Percentiles rank a stretch among this genome's conserved stretches.
These are phyloP conservation scores for Cossypha heuglini DNA, from an alignment of 2,797 vertebrate species.

Conservation along the genomic window DNA sequence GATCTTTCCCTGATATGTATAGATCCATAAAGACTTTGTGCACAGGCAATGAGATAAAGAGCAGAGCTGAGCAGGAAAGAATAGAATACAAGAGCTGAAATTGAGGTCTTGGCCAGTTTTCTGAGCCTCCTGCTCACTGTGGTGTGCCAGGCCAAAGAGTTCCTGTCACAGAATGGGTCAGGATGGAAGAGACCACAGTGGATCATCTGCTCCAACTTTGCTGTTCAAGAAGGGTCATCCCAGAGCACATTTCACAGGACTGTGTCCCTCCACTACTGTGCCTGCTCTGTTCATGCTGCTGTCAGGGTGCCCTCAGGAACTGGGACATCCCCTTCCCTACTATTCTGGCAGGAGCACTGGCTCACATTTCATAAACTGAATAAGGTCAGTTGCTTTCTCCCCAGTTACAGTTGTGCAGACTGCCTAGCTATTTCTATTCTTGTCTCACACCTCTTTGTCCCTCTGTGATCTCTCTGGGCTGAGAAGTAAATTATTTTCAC, in stretches of 20 bases:
- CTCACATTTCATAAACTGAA: not conserved
- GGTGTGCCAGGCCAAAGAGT: not conserved
- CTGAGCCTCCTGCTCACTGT: not conserved
- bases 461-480: not conserved
- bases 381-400: not conserved
- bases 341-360: not conserved
- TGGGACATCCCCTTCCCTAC: rapidly evolving
- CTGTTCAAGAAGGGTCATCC: not conserved
- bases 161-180: not conserved
- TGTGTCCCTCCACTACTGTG: not conserved
- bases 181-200: rapidly evolving
- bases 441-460: not conserved
- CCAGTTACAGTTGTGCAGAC: not conserved
- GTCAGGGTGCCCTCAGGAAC: not conserved
- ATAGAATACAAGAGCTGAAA: not conserved
- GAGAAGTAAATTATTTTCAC: not conserved
- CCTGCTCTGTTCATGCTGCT: not conserved
- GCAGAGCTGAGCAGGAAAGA: not conserved
- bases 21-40: not conserved
- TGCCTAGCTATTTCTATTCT: not conserved
- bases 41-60: not conserved
- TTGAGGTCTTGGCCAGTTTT: not conserved
- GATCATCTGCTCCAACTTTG: not conserved
- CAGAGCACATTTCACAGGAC: not conserved
- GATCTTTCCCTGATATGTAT: not conserved